Conservation (phyloP, 2,113 vertebrate species). For the Pelusios castaneus region DNA sequence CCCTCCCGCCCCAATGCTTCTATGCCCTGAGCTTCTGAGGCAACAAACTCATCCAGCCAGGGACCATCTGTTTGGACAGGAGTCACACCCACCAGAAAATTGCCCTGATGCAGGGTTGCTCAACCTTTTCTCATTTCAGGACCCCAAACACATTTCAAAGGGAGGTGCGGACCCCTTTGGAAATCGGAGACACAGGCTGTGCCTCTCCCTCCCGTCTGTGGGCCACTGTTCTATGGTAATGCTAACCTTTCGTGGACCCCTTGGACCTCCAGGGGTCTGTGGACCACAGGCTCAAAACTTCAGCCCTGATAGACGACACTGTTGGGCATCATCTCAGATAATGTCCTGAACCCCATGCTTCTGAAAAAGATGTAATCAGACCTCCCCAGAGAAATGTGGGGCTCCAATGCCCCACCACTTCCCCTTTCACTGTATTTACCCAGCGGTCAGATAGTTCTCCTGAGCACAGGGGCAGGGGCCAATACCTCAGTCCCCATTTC, state of each 20-base stretch:
- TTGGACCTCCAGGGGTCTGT: too few relatives aligned
- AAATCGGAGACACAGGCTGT: too few relatives aligned
- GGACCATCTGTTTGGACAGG: neutral
- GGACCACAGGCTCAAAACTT: neutral
- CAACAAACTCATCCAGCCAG: neutral
- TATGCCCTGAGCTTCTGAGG: too few relatives aligned
- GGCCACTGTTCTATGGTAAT: too few relatives aligned
- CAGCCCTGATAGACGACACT: neutral
- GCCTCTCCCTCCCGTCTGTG: too few relatives aligned
- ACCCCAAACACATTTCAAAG: neutral
- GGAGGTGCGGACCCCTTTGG: too few relatives aligned
- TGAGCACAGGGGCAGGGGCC: neutral
- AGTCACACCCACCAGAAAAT: too few relatives aligned
- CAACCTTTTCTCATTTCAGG: neutral
- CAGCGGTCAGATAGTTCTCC: neutral
- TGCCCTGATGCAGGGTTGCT: neutral
- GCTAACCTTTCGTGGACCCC: neutral
- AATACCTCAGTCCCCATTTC: neutral
- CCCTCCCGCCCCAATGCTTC: too few relatives aligned
- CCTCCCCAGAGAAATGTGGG: neutral
- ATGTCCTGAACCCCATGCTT: neutral
- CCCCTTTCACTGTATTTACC: neutral
- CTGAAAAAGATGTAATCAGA: neutral
- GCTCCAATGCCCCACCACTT: too few relatives aligned
- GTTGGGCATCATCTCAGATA: neutral